Conservation (phyloP, 2,888 invertebrate genomes). For the Tetheella fluctuosa region DNA sequence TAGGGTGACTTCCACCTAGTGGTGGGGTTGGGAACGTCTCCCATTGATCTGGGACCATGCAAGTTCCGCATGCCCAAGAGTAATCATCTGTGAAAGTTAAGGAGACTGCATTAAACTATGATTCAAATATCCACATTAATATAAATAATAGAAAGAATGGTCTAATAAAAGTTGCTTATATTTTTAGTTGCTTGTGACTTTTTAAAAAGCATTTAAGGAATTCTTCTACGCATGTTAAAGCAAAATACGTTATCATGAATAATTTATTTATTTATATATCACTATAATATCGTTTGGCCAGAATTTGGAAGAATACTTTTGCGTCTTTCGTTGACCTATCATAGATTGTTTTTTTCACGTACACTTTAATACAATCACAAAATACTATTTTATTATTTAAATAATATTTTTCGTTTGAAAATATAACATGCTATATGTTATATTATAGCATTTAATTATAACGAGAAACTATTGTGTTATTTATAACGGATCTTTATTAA, state of each 20-base stretch:
- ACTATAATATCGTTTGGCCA: constrained; percentile 73
- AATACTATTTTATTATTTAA: constrained; percentile 38
- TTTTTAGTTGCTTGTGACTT: neutral
- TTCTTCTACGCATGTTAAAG: constrained; percentile 33
- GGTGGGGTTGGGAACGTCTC: constrained; percentile 63
- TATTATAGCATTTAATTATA: neutral
- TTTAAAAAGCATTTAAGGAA: neutral
- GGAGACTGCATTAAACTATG: constrained; percentile 5
- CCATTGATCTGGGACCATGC: constrained; percentile 69
- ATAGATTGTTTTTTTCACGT: constrained; percentile 28
- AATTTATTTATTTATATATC: constrained; percentile 71
- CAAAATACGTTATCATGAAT: constrained; percentile 54
- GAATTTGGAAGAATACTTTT: constrained; percentile 78
- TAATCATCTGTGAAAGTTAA: constrained; percentile 60
- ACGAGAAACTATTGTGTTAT: neutral
- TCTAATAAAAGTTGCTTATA: too few relatives aligned
- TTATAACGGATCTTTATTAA: constrained; percentile 7
- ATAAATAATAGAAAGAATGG: constrained; percentile 4
- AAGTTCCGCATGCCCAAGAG: constrained; percentile 65
- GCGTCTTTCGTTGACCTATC: constrained; percentile 26
- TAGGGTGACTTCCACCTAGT: constrained; percentile 59
- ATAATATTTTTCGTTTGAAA: neutral
- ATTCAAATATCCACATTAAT: neutral
- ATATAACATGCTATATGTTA: neutral
- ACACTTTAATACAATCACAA: constrained; percentile 53